Evolutionary conservation across 35 echinoderm and acorn worm genomes (phyloP).

Genomic region (Diadema setosum): DNA sequence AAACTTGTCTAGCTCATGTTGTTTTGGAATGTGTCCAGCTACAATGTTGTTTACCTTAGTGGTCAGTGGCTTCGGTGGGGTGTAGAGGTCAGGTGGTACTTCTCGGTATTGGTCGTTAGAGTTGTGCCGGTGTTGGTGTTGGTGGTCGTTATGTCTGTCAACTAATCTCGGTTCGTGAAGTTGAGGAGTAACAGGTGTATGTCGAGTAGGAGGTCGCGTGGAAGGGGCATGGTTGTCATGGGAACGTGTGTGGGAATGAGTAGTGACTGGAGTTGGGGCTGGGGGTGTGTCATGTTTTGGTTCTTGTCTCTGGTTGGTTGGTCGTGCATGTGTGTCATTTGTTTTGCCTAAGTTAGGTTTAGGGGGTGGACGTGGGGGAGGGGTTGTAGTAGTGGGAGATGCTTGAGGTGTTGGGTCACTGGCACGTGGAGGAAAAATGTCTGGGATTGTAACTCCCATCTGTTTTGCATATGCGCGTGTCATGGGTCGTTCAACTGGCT

Average conservation of each 20-base stretch:
- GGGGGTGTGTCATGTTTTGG: background rate
- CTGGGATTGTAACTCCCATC: conserved; percentile 19
- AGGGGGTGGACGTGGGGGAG: background rate
- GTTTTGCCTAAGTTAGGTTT: background rate
- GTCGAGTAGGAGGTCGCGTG: background rate
- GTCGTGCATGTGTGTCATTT: background rate
- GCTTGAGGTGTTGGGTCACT: background rate
- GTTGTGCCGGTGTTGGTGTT: background rate
- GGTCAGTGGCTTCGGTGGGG: background rate
- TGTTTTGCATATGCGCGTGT: conserved; percentile 6
- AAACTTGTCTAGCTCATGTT: conserved; percentile 21
- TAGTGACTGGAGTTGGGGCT: background rate
- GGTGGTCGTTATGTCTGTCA: background rate
- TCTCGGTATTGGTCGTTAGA: background rate
- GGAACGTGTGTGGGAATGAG: background rate
- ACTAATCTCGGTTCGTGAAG: conserved; percentile 16
- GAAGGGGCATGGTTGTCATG: background rate
- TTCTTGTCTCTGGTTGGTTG: background rate
- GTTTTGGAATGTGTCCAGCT: conserved; percentile 36
- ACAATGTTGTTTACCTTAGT: conserved; percentile 17
- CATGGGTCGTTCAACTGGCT: background rate
- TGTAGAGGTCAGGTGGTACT: conserved; percentile 8
- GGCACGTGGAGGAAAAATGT: too few species aligned
- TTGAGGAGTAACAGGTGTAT: background rate
- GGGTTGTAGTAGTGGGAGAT: background rate